Base-by-base conservation (phyloP, 2,113 vertebrate genomes). In the Papio anubis region DNA sequence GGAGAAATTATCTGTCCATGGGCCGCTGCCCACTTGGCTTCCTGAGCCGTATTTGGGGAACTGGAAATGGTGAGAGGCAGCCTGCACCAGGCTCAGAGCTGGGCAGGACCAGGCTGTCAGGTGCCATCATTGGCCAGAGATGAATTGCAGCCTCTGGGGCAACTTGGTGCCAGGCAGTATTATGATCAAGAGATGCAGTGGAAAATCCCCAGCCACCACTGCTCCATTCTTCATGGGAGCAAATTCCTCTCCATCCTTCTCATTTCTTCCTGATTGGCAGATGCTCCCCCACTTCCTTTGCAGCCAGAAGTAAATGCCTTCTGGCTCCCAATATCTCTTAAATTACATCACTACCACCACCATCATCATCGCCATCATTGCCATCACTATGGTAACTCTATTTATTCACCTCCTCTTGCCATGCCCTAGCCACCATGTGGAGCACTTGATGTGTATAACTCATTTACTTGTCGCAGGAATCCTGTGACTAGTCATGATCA, bases 181-280 rank as follows among this genome's bases (percentile, higher is more conserved):
- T 93, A 95, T 38, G 40, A 93, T 97, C 89, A 93, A 94, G 94
- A 97, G 76, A 75, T 1, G 45, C 93, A 92, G 70, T 97, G 97
- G 95, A 95, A 97, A 97, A 88, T 97, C 50, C 94, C 94, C 76
- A 87, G 81, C 57, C 55, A 50, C 59, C 57, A 16, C 64, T 45
- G 68, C 45, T 25, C 75, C 21, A 1, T 87, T 68, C 95, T 93
- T 78, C 1, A 1, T 82, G 95, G 93, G 84, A 96, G 30, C 94
- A 59, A 48, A 48, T 75, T 72, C 95, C 92, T 94, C 93, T 55
- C 75, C 81, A 73, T 82, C 92, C 92, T 93, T 90, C 79, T 97
- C 86, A 10, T 82, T 93, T 96, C 92, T 93, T 90, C 32, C 90
- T 93, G 96, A 97, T 64, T 84, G 96, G 92, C 96, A 97, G 79